Conservation (phyloP, 2,113 vertebrate species). For the Haliaeetus leucogaster region DNA sequence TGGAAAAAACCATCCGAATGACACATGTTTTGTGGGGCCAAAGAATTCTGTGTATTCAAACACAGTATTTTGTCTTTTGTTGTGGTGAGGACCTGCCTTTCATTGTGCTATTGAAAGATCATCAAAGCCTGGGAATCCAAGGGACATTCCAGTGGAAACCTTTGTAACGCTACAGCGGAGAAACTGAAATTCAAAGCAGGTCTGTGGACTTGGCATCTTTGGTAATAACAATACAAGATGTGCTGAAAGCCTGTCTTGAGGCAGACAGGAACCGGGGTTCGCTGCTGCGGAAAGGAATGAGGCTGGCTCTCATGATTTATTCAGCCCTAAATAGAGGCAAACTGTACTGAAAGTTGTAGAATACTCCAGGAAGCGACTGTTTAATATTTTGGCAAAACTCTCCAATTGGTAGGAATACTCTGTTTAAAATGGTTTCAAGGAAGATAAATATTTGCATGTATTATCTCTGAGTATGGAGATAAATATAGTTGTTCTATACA, state of each 20-base stretch:
- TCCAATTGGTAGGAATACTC: not conserved
- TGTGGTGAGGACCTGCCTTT: conserved; percentile 59
- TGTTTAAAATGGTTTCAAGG: conserved; percentile 3
- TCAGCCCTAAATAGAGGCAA: not conserved
- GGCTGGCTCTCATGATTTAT: not conserved
- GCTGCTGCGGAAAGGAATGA: not conserved
- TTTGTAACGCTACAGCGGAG: not conserved
- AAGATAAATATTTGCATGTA: conserved; percentile 32
- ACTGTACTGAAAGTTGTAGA: not conserved
- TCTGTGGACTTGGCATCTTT: conserved; percentile 35
- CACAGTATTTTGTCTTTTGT: conserved; percentile 41
- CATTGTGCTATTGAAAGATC: conserved; percentile 51
- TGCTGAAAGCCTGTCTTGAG: not conserved
- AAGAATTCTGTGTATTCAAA: conserved; percentile 49
- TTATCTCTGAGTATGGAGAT: conserved; percentile 21
- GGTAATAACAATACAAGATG: not conserved
- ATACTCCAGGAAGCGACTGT: not conserved
- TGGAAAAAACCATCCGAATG: not conserved
- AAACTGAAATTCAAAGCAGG: conserved; percentile 58
- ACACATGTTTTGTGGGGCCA: not conserved
- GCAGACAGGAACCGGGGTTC: not conserved
- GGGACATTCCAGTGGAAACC: conserved; percentile 58
- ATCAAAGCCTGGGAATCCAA: conserved; percentile 57
- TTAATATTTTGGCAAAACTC: not conserved
- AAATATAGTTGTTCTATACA: conserved; percentile 16